Evolutionary conservation across 2,113 vertebrate genomes (phyloP).

Genomic region (Channa argus): DNA sequence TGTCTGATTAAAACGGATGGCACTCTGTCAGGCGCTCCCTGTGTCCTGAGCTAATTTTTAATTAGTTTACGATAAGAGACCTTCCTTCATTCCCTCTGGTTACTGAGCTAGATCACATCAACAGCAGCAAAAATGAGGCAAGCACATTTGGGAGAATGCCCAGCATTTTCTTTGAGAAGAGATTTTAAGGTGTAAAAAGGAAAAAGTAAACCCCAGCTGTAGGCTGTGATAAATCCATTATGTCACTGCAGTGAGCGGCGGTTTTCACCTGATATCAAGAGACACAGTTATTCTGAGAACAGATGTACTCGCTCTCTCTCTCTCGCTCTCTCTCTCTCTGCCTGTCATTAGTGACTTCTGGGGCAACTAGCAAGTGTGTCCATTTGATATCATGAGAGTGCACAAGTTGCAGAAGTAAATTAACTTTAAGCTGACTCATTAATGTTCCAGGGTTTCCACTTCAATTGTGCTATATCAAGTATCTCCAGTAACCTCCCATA

Average conservation of each 20-base stretch:
- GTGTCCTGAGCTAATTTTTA: constrained; percentile 66
- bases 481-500: not conserved
- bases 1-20: constrained; percentile 71
- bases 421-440: not conserved
- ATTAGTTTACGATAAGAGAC: constrained; percentile 73
- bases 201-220: constrained; percentile 19
- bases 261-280: constrained; percentile 28
- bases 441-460: not conserved
- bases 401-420: constrained; percentile 11
- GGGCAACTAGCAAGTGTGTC: constrained; percentile 10
- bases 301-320: constrained; percentile 51
- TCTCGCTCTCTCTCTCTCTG: constrained; percentile 41
- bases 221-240: constrained; percentile 50
- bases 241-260: constrained; percentile 27
- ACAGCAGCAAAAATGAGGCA: constrained; percentile 31
- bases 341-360: constrained; percentile 28
- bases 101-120: constrained; percentile 53
- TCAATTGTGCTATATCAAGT: not conserved
- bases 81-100: constrained; percentile 48
- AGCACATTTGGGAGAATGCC: constrained; percentile 31
- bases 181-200: constrained; percentile 27
- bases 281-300: constrained; percentile 51
- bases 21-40: constrained; percentile 49
- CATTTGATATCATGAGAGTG: constrained; percentile 38
- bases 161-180: constrained; percentile 26